A percentile compares a stretch with the other conserved stretches of the same genome.
Evolutionary conservation across 2,797 vertebrate genomes (phyloP).

Genomic region (Sebastes iracundus): DNA sequence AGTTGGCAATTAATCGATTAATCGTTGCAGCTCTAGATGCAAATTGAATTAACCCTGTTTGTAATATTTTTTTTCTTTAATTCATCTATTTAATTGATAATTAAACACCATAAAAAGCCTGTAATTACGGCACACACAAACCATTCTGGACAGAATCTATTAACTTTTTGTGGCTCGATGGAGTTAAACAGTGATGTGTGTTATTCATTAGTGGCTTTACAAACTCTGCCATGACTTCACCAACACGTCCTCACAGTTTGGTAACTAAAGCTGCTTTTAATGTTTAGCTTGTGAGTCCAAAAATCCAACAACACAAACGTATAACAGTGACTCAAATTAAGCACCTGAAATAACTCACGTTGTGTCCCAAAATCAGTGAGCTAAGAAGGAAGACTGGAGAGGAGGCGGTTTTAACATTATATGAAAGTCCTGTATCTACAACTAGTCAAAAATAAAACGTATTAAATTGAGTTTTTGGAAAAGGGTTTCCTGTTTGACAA

Average conservation of each 20-base stretch:
- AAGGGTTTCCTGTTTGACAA: background rate
- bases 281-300: slow-evolving; percentile 27
- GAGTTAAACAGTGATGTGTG: background rate
- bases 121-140: background rate
- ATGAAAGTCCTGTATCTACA: background rate
- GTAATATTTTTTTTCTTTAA: background rate
- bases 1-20: too few species aligned
- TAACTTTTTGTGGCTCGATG: background rate
- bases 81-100: background rate
- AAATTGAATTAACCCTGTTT: background rate
- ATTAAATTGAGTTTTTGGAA: background rate
- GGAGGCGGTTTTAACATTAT: slow-evolving; percentile 1
- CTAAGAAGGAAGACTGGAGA: slow-evolving; percentile 60
- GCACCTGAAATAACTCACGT: slow-evolving; percentile 15
- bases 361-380: slow-evolving; percentile 2
- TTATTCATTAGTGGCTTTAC: background rate
- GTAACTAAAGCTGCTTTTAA: background rate
- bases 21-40: too few species aligned
- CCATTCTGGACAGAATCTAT: background rate
- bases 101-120: background rate
- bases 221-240: background rate
- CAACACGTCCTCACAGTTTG: background rate
- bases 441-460: background rate
- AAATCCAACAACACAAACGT: slow-evolving; percentile 20
- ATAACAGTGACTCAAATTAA: background rate